Conservation (phyloP, 2,113 vertebrate genomes). For the Erythrocebus patas region DNA sequence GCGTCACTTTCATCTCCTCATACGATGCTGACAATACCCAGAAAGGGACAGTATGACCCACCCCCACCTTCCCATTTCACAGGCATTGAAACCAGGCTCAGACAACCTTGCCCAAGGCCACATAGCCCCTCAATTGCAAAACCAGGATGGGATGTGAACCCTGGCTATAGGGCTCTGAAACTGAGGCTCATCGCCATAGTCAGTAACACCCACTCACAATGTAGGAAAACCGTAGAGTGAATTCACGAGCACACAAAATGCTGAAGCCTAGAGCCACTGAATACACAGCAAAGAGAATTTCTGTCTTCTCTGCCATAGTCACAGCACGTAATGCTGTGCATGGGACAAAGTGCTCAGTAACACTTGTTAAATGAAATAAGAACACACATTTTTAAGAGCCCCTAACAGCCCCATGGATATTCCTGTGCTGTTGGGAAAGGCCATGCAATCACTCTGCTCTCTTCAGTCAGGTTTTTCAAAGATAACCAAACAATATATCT, state of each 20-base stretch:
- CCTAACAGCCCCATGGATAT: not conserved
- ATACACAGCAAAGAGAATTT: not conserved
- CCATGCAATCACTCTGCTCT: not conserved
- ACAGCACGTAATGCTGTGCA: not conserved
- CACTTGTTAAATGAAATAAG: not conserved
- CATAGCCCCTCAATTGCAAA: not conserved
- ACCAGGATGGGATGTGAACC: not conserved
- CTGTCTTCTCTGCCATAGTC: not conserved
- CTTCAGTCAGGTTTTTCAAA: not conserved
- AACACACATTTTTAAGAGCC: not conserved
- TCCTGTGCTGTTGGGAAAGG: not conserved
- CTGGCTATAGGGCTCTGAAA: not conserved
- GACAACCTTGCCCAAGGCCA: not conserved
- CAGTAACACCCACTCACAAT: accelerated
- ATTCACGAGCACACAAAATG: too few species aligned
- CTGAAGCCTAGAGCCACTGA: not conserved
- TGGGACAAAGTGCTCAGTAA: not conserved
- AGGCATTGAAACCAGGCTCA: not conserved
- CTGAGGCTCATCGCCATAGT: not conserved
- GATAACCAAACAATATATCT: not conserved
- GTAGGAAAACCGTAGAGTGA: not conserved
- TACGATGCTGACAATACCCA: not conserved
- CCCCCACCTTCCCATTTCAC: not conserved
- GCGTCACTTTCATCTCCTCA: not conserved
- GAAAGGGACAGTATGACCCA: not conserved